Evolutionary conservation across 35 echinoderm and acorn worm genomes (phyloP).

Genomic region (Acanthaster planci): DNA sequence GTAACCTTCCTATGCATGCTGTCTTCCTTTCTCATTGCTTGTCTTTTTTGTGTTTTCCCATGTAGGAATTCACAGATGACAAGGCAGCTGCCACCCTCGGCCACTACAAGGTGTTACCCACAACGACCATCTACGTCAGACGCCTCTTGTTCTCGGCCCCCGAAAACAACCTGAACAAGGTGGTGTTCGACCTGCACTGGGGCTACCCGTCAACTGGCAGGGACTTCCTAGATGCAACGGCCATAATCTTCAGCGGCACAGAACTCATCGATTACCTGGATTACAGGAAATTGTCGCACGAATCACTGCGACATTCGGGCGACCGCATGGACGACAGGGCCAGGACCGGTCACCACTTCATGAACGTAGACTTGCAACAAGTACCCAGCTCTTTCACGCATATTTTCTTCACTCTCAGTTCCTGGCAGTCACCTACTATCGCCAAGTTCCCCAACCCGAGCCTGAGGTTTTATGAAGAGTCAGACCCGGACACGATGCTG

Average conservation of each 20-base stretch:
- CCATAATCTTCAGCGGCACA: conserved; percentile 18
- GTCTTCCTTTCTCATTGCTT: too few species aligned
- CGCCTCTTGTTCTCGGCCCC: conserved; percentile 31
- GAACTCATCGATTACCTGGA: neutral
- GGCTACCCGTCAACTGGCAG: neutral
- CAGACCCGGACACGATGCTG: conserved; percentile 1
- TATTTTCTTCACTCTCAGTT: conserved; percentile 42
- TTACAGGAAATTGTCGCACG: neutral
- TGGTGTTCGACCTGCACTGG: conserved; percentile 45
- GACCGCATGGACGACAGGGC: neutral
- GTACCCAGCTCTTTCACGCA: conserved; percentile 15
- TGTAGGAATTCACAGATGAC: conserved; percentile 30
- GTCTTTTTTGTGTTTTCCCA: neutral
- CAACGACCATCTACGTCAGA: conserved; percentile 16
- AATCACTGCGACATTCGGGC: conserved; percentile 36
- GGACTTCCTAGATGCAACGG: conserved; percentile 35
- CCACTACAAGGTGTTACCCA: neutral
- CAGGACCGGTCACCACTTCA: neutral
- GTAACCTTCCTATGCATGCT: too few species aligned
- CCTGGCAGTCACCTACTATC: conserved; percentile 26
- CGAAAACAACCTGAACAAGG: conserved; percentile 18
- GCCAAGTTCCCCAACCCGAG: conserved; percentile 28
- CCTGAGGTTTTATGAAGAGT: conserved; percentile 28
- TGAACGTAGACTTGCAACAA: neutral
- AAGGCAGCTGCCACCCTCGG: conserved; percentile 1